Base-by-base conservation (phyloP, 2,888 invertebrate species). In the Mythimna ferrago region DNA sequence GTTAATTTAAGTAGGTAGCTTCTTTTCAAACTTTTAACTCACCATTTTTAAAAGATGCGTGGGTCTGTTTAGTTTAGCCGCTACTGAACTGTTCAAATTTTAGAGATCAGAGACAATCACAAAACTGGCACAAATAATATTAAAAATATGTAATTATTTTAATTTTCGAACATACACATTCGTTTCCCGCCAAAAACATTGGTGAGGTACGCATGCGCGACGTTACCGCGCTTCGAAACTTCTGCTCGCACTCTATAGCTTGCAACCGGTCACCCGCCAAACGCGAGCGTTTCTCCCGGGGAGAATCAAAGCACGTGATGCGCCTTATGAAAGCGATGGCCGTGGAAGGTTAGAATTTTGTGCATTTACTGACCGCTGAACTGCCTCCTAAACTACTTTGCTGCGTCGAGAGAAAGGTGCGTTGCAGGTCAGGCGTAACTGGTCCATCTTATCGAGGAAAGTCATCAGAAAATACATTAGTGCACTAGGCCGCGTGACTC, bases 251-350 rank as follows among this genome's bases (percentile, higher is more conserved):
- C 86, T 89, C 80, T 83, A 82, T 72, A 76, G 81, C 66, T 62
- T 72, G 75, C 83, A 87, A 83, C 91, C 93, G 87, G 84, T 93
- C 93, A 91, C 93, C 89, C 84, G 90, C 91, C 89, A 4, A 44
- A 14, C 44, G 4, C 14, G 82, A 88, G 81, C 87, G 88, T 93
- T 93, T 91, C 94, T 91, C 92, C 88, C 86, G 87, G 73, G 83
- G 84, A 88, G 89, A 89, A 87, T 85, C 85, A 87, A 90, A 87
- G 91, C 93, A 94, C 93, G 93, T 93, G 91, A 94, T 86, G 87
- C 84, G 84, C 85, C 85, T 87, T 91, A 93, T 89, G 94, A 94
- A 94, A 94, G 94, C 89, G 89, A 89, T 89, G 90, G 87, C 91
- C 92, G 91, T 92, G 92, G 89, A 87, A 90, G 87, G 88, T 83